phyloP scores from a whole-genome alignment of 1,140 invertebrate species.

The Euura saliciscinereae region DNA sequence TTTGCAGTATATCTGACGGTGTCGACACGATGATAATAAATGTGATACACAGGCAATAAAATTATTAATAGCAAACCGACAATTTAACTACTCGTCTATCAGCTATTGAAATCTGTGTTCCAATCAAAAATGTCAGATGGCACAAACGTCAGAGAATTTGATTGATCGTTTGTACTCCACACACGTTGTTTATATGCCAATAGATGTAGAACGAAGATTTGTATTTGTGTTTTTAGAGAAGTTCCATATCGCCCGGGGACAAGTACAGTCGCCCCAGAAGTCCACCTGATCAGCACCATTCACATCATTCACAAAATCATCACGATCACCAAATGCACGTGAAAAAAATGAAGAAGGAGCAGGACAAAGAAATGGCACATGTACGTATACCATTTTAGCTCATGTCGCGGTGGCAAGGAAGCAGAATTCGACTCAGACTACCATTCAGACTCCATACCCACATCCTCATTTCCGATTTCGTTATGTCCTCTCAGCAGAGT shows the following conservation, averaged over 20 bases:
- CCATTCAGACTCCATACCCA: neutral
- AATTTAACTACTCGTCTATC: no score
- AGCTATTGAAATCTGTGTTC: no score
- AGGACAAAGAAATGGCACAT: constrained; percentile 56
- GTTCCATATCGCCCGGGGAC: constrained; percentile 57
- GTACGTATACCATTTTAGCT: constrained; percentile 40
- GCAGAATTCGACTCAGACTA: no score
- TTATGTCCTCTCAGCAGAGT: constrained; percentile 71
- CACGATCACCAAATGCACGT: constrained; percentile 59
- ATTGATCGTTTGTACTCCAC: no score
- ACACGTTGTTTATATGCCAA: no score
- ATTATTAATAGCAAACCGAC: no score
- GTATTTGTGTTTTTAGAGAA: constrained; percentile 70
- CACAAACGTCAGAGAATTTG: no score
- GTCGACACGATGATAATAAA: no score
- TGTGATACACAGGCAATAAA: no score
- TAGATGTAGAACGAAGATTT: neutral
- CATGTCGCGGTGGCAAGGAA: neutral
- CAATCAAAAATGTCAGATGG: no score
- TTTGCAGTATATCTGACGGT: no score
- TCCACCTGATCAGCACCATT: constrained; percentile 62
- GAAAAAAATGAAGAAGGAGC: constrained; percentile 58
- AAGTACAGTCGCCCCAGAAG: constrained; percentile 69
- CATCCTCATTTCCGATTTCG: neutral
- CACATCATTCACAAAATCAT: constrained; percentile 53